Evolutionary conservation across 2,797 vertebrate species (phyloP), one percentile per base, ranked within the genome.

Genomic region (Chloroceryle inda): DNA sequence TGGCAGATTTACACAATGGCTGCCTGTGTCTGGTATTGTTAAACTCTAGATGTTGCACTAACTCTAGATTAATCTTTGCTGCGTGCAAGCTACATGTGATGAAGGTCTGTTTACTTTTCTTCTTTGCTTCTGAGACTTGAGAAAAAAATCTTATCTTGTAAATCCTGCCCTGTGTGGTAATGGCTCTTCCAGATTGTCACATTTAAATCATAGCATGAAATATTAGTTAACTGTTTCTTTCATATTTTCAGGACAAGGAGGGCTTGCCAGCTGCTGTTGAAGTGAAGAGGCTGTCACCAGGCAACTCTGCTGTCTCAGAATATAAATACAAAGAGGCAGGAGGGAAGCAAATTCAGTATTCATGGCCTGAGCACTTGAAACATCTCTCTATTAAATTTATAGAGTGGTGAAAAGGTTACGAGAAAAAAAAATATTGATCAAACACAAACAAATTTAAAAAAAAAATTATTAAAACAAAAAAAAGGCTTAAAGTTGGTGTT

Each of bases 281-380:
- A 94, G 64, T 78, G 91, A 95, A 95, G 95, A 67, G 96, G 74
- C 88, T 94, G 89, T 96, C 91, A 94, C 94, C 92, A 96, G 94
- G 94, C 94, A 97, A 92, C 94, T 96, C 81, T 31, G 74, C 86
- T 96, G 80, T 78, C 93, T 96, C 40, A 0, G 79, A 85, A 73
- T 88, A 63, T 67, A 93, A 88, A 92, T 86, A 95, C 89, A 97
- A 81, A 94, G 95, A 79, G 69, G 56, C 95, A 84, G 88, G 91
- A 94, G 92, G 90, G 90, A 89, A 92, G 83, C 16, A n/a, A 69
- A 84, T 80, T 94, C 87, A 61, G 80, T 92, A 63, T 92, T 94
- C 91, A 38, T 62, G 93, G 75, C 78, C 85, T 62, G 69, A 89
- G 64, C 93, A 87, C 89, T 95, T 88, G 76, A 94, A 96, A 88